These are phyloP conservation scores for Tinea pellionella DNA, from an alignment of 2,888 invertebrate genomes.

Conservation along the genomic window DNA sequence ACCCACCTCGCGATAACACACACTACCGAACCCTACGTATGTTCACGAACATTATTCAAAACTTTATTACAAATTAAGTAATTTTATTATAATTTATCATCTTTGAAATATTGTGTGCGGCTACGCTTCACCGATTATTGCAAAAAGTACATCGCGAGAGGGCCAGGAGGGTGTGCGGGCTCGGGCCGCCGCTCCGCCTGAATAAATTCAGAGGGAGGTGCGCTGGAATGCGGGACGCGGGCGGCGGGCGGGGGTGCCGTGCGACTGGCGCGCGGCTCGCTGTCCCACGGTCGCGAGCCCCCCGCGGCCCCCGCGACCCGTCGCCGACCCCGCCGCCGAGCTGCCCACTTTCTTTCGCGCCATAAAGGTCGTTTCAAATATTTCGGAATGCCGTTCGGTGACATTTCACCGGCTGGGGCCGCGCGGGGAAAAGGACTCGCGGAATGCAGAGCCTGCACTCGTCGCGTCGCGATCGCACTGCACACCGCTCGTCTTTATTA, in stretches of 20 bases:
- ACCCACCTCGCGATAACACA: slow-evolving; percentile 14
- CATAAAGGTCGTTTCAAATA: slow-evolving; percentile 71
- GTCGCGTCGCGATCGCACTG: slow-evolving; percentile 22
- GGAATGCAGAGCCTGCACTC: slow-evolving; percentile 46
- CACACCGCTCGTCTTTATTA: slow-evolving; percentile 14
- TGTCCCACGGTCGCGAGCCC: slow-evolving; percentile 64
- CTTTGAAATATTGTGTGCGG: background rate
- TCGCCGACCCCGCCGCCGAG: slow-evolving; percentile 18
- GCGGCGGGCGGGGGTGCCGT: slow-evolving; percentile 66
- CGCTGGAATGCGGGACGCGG: slow-evolving; percentile 57
- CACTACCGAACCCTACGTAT: background rate
- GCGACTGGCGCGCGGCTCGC: slow-evolving; percentile 74
- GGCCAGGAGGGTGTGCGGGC: slow-evolving; percentile 17
- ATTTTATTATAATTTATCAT: too few species aligned
- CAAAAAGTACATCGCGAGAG: slow-evolving; percentile 16
- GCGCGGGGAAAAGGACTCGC: slow-evolving; percentile 27
- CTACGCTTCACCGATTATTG: background rate
- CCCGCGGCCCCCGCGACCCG: slow-evolving; percentile 28
- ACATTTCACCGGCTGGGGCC: slow-evolving; percentile 61
- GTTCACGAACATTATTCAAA: too few species aligned
- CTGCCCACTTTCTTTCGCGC: slow-evolving; percentile 64
- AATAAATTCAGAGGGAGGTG: slow-evolving; percentile 66
- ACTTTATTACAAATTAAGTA: too few species aligned
- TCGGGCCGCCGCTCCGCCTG: slow-evolving; percentile 45
- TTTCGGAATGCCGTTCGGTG: slow-evolving; percentile 68